A percentile compares a stretch with the other conserved stretches of the same genome.
These are phyloP conservation scores for Silurus asotus DNA, from an alignment of 2,113 vertebrate genomes.

Conservation along the genomic window DNA sequence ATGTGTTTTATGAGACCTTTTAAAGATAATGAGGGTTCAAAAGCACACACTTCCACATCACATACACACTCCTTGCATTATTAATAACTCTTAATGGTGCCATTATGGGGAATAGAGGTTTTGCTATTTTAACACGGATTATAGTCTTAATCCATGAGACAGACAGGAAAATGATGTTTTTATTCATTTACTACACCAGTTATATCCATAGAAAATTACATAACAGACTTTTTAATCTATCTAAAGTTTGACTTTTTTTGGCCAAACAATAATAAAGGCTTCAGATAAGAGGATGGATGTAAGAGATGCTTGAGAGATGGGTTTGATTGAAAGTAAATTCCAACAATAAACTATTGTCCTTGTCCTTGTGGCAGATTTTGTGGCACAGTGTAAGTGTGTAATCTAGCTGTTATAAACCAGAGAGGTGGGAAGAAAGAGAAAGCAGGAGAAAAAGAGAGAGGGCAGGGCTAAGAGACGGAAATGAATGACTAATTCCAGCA, in stretches of 20 bases:
- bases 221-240: neutral
- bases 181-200: neutral
- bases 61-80: slow-evolving; percentile 70
- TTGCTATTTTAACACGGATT: slow-evolving; percentile 69
- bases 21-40: neutral
- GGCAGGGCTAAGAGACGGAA: slow-evolving; percentile 31
- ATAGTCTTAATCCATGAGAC: slow-evolving; percentile 51
- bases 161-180: slow-evolving; percentile 35
- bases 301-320: slow-evolving; percentile 12
- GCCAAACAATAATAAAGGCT: slow-evolving; percentile 7
- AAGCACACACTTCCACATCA: slow-evolving; percentile 31
- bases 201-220: neutral
- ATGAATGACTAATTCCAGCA: slow-evolving; percentile 43
- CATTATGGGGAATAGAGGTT: slow-evolving; percentile 72
- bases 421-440: slow-evolving; percentile 19
- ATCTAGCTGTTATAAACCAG: slow-evolving; percentile 14
- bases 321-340: slow-evolving; percentile 18
- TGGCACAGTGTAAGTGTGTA: slow-evolving; percentile 29
- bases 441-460: neutral
- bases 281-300: slow-evolving; percentile 9
- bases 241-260: neutral
- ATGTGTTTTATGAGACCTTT: slow-evolving; percentile 68
- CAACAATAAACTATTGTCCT: slow-evolving; percentile 38
- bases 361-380: slow-evolving; percentile 42
- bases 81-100: slow-evolving; percentile 86